Conservation (phyloP, 1,140 invertebrate species). For the Diorhabda elongata region DNA sequence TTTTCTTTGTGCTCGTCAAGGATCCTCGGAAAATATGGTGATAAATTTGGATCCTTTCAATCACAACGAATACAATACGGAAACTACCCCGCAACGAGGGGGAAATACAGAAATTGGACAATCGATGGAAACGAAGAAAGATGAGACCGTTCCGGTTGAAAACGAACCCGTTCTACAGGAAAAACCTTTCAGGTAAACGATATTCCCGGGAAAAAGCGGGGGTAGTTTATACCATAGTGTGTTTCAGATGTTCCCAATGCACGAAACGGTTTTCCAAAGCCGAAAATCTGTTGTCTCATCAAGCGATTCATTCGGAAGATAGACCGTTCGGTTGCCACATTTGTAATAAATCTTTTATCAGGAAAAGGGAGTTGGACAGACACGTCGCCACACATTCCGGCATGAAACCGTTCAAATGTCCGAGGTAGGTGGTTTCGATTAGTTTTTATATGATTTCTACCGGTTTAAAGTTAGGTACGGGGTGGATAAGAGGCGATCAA, state of each 20-base stretch:
- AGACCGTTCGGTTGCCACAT: constrained; percentile 52
- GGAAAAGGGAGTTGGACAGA: constrained; percentile 60
- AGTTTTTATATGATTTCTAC: not conserved
- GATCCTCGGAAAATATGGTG: constrained; percentile 51
- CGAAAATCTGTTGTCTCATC: constrained; percentile 39
- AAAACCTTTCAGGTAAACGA: not conserved
- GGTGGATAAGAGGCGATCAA: too few species aligned
- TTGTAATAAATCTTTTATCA: constrained; percentile 59
- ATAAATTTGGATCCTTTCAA: constrained; percentile 56
- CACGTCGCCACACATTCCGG: constrained; percentile 59
- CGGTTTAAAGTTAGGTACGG: too few species aligned
- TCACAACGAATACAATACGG: constrained; percentile 33
- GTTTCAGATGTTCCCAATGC: constrained; percentile 51
- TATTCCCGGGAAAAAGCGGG: not conserved
- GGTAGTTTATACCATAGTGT: too few species aligned
- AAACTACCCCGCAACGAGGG: constrained; percentile 24
- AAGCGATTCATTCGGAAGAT: constrained; percentile 32
- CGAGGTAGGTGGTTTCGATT: constrained; percentile 32
- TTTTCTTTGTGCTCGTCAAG: not conserved
- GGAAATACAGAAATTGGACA: constrained; percentile 21
- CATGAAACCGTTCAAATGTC: constrained; percentile 58
- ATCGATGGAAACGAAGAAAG: constrained; percentile 8
- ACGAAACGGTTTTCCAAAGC: constrained; percentile 51
- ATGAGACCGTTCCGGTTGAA: not conserved
- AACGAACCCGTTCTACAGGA: not conserved